These are phyloP conservation scores for Tapirus terrestris DNA, from an alignment of 2,113 vertebrate species.

Conservation along the genomic window DNA sequence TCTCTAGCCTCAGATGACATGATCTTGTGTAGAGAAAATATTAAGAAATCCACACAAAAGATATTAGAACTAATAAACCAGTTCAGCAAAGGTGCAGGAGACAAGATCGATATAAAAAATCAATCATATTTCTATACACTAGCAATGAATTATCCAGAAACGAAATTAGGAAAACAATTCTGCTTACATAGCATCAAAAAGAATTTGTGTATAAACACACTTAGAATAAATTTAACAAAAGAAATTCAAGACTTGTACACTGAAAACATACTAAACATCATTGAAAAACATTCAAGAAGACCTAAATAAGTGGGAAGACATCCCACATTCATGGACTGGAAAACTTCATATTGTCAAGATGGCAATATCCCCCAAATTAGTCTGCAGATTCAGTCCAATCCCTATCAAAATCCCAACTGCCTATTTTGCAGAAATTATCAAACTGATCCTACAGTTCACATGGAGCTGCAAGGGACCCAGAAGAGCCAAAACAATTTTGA, in stretches of 20 bases:
- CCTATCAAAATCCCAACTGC: neutral
- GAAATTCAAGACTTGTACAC: neutral
- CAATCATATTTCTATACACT: neutral
- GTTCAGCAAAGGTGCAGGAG: neutral
- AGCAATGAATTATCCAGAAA: neutral
- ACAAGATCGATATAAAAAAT: neutral
- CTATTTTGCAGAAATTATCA: neutral
- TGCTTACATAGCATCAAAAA: neutral
- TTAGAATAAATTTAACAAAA: neutral
- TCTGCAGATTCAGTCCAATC: neutral
- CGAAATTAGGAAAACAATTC: neutral
- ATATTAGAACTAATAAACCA: neutral
- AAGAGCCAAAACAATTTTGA: neutral
- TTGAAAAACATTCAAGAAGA: neutral
- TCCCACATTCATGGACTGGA: neutral
- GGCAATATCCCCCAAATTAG: neutral
- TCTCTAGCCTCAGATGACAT: neutral
- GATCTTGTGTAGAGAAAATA: neutral
- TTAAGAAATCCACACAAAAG: neutral
- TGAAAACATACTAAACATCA: neutral
- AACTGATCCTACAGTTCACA: too few species aligned
- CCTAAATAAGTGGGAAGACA: neutral
- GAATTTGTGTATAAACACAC: neutral
- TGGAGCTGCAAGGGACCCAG: neutral
- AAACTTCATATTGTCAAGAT: neutral